Conservation (phyloP, 2,113 vertebrate species). For the Aegotheles bennettii region DNA sequence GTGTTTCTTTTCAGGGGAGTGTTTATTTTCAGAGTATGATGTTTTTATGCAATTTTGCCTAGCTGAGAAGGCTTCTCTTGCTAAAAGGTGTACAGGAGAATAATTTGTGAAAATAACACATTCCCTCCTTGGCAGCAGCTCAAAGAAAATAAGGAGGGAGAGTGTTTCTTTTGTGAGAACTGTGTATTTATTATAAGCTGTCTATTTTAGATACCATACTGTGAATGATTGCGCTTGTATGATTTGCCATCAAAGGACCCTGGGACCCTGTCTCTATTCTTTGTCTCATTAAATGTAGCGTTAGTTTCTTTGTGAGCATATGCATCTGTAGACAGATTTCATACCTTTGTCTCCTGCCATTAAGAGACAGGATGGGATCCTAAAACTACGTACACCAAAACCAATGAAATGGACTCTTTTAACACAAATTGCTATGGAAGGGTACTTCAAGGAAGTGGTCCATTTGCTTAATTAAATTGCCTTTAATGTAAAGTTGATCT, state of each 20-base stretch:
- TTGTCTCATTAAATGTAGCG: not conserved
- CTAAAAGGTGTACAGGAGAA: slow-evolving; percentile 19
- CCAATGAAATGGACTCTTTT: not conserved
- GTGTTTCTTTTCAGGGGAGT: not conserved
- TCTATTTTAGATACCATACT: not conserved
- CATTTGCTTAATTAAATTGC: not conserved
- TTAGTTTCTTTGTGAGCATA: not conserved
- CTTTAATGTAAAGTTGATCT: not conserved
- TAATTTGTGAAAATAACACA: slow-evolving; percentile 33
- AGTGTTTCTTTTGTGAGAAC: not conserved
- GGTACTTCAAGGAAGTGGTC: not conserved
- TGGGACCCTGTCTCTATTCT: not conserved
- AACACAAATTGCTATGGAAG: not conserved
- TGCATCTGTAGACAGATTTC: not conserved
- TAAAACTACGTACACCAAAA: not conserved
- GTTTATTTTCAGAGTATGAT: not conserved
- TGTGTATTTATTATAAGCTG: not conserved
- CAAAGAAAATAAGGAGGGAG: slow-evolving; percentile 34
- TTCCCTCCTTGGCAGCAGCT: slow-evolving; percentile 42
- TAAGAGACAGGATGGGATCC: not conserved
- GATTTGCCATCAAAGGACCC: not conserved
- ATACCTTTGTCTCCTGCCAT: not conserved
- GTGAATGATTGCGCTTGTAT: not conserved
- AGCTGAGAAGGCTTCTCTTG: not conserved
- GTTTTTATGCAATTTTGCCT: not conserved